Conservation (phyloP, 2,797 vertebrate species). For the Cossypha caffra region DNA sequence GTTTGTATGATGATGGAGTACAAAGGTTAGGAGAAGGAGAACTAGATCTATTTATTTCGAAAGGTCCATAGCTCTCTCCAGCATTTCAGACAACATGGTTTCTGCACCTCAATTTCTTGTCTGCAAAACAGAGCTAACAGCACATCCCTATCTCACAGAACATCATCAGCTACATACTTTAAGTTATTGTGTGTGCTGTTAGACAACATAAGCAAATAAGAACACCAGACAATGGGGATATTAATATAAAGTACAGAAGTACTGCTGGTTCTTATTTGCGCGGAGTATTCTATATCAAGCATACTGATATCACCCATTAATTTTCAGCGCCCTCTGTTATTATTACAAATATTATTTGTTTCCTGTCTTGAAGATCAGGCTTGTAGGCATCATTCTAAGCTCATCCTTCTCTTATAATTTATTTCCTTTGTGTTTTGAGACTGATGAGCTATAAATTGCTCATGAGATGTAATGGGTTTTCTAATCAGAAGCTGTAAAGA, state of each 20-base stretch:
- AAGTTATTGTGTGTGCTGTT: neutral
- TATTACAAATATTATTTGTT: neutral
- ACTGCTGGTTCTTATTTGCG: neutral
- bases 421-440: slow-evolving; percentile 15
- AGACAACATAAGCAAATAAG: neutral
- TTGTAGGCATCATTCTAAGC: neutral
- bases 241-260: neutral
- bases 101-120: neutral
- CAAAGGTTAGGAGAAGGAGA: neutral
- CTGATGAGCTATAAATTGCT: slow-evolving; percentile 12
- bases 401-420: neutral
- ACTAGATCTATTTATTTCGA: neutral
- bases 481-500: neutral
- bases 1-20: neutral
- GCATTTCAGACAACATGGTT: neutral
- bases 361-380: neutral
- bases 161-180: neutral
- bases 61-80: neutral
- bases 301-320: neutral
- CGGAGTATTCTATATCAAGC: neutral
- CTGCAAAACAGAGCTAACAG: neutral
- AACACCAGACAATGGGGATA: neutral
- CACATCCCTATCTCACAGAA: neutral
- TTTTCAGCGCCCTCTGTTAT: neutral
- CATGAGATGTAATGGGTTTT: neutral